Evolutionary conservation across 2,888 invertebrate species (phyloP), one percentile per base, ranked within the genome.

Genomic region (Enchytraeus crypticus): DNA sequence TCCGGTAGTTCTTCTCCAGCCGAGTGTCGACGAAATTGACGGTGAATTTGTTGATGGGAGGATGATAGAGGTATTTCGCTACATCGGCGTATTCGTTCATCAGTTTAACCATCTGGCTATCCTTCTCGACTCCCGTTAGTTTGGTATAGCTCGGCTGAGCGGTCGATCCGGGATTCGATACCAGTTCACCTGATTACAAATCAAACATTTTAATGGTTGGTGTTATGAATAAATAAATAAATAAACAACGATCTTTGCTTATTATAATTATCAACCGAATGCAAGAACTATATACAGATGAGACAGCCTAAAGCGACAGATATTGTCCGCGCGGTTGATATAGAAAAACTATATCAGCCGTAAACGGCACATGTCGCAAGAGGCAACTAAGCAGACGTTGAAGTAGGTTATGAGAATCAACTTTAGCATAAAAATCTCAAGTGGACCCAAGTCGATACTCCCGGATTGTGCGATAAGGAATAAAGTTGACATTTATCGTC

Each of bases 1-100:
- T 85, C 11, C 92, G 83, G 72, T 92, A 93, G 65, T 89, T 87
- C 32, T 81, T 82, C 76, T 93, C 93, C 84, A 90, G 86, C 72
- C 87, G 86, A 29, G 82, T 78, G 59, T 88, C 85, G 71, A 86
- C 86, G 80, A 95, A 96, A 77, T 87, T 89, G 26, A 95, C 81
- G 0, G 90, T 89, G 71, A 89, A 84, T 38, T 72, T 70, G 58
- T 88, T 88, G 49, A 96, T 81, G 0, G 92, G 92, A 0, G 92
- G 77, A 45, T 68, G 68, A 65, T 73, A 74, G 66, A 77, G 72
- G 63, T 73, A 73, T 58, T 74, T 71, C 54, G 70, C 66, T 11
- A 66, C 69, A n/a, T 67, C 66, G 2, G 68, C 60, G 46, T 90
- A 91, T 75, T 90, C 90, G 74, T 90, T 88, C 53, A 82, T 79